Evolutionary conservation across 2,797 vertebrate species (phyloP).

Genomic region (Lagorchestes hirsutus): DNA sequence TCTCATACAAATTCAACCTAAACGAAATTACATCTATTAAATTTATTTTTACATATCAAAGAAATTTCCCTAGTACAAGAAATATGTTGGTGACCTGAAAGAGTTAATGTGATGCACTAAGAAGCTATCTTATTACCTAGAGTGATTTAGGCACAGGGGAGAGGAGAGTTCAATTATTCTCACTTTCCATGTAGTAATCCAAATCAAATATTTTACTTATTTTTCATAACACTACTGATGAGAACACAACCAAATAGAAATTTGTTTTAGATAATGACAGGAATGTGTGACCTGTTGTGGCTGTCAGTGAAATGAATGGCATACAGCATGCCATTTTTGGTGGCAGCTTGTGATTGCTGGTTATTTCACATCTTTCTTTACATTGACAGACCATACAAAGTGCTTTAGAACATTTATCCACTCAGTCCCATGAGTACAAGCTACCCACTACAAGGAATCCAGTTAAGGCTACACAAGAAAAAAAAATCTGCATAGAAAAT

Average conservation of each 20-base stretch:
- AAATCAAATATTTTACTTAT: slow-evolving; percentile 41
- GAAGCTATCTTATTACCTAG: not conserved
- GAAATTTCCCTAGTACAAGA: not conserved
- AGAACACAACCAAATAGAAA: slow-evolving; percentile 37
- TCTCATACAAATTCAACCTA: not conserved
- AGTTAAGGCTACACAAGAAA: not conserved
- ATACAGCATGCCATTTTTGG: slow-evolving; percentile 6
- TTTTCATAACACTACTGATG: slow-evolving; percentile 36
- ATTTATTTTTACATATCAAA: slow-evolving; percentile 31
- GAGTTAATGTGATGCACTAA: slow-evolving; percentile 9
- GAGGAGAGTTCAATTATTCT: slow-evolving; percentile 23
- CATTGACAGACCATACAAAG: slow-evolving; percentile 49
- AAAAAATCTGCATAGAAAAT: slow-evolving; percentile 2
- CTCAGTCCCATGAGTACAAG: not conserved
- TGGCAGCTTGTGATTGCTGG: slow-evolving; percentile 16
- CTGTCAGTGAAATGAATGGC: slow-evolving; percentile 9
- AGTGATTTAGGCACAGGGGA: not conserved
- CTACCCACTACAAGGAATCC: slow-evolving; percentile 24
- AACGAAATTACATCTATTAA: slow-evolving; percentile 25
- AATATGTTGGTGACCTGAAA: not conserved
- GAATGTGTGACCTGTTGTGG: not conserved
- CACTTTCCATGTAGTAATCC: slow-evolving; percentile 33
- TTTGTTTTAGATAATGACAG: slow-evolving; percentile 48
- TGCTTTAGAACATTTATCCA: slow-evolving; percentile 41
- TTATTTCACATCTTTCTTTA: slow-evolving; percentile 34